Evolutionary conservation across 2,113 vertebrate genomes (phyloP), one percentile per base, ranked within the genome.

Genomic region (Tachysurus vachellii): DNA sequence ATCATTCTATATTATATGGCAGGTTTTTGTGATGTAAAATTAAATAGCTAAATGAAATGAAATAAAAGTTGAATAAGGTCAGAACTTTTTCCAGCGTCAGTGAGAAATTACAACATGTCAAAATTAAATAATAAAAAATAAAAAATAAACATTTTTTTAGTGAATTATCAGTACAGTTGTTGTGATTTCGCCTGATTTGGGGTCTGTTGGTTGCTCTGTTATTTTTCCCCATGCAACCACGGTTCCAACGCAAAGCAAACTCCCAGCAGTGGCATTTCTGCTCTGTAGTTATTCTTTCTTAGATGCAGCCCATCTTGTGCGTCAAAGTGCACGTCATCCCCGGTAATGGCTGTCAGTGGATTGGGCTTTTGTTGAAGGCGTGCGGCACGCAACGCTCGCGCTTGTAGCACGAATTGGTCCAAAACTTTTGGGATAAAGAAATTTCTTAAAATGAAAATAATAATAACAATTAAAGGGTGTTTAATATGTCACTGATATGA

Each of bases 291-390:
- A 93, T 93, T 94, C 76, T 93, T 93, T 93, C 89, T 94, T 89
- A 90, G 91, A 94, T 94, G 92, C 91, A 93, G 89, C 71, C 90
- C 86, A 89, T 94, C 92, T 94, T 92, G 93, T 95, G 95, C 95
- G 95, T 96, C 95, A 96, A 89, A 92, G 90, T 86, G 90, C 93
- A 96, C 95, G 95, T 95, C 95, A 96, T 93, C 91, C 92, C 85
- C 70, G 85, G 92, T 93, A 93, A 93, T 93, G 90, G 91, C 91
- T 91, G 92, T 91, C 89, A 91, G 90, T 92, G 71, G 42, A 93
- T 88, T 90, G 90, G 86, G 89, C 85, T 90, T 81, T 86, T 90
- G 88, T 87, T 77, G 77, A 82, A 86, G 85, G 61, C 75, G 62
- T 80, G 85, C 64, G 87, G 91, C 86, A 90, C 88, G 86, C 86